Evolutionary conservation across 2,113 vertebrate genomes (phyloP).

Genomic region (Sardina pilchardus): DNA sequence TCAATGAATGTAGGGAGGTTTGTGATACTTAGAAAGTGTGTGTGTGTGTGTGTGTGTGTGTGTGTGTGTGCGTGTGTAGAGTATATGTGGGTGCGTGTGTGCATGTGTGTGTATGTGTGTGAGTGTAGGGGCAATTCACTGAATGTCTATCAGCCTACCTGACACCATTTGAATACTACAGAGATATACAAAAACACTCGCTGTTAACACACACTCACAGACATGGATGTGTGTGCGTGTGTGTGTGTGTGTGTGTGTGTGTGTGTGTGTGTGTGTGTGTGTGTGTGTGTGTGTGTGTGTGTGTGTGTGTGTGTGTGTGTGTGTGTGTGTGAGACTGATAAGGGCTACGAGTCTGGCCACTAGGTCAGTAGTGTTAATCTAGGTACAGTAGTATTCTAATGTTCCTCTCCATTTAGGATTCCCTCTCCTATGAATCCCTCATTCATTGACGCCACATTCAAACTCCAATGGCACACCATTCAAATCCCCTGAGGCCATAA

Average conservation of each 20-base stretch:
- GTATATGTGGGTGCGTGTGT: background rate
- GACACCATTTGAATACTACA: constrained; percentile 58
- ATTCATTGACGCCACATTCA: background rate
- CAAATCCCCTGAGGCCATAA: background rate
- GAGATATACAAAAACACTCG: constrained; percentile 21
- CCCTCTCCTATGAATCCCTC: background rate
- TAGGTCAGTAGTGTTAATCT: background rate
- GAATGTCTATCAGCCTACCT: background rate
- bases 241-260: background rate
- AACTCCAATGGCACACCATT: background rate
- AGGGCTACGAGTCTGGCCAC: background rate
- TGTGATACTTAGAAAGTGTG: background rate
- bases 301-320: background rate
- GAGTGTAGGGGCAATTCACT: background rate
- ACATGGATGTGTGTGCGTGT: background rate
- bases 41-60: background rate
- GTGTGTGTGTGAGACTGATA: background rate
- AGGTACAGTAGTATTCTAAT: background rate
- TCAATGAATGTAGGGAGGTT: background rate
- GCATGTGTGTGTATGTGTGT: background rate
- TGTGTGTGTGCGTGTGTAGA: constrained; percentile 1
- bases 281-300: background rate
- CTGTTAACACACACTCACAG: background rate
- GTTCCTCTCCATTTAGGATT: background rate
- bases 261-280: background rate